phyloP scores from a whole-genome alignment of 2,113 vertebrate species.

The Mobula birostris region DNA sequence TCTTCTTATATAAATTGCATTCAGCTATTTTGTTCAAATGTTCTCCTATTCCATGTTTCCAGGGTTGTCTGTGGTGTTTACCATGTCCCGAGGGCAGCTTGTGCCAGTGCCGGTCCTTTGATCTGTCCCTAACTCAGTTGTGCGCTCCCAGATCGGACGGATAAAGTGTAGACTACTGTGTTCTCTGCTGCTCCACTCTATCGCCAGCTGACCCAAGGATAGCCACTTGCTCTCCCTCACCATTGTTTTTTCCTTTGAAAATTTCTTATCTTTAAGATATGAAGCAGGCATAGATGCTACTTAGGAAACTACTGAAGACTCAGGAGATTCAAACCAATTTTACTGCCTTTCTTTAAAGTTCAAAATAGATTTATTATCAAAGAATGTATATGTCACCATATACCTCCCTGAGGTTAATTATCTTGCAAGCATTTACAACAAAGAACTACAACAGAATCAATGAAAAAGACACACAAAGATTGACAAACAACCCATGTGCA shows the following conservation, averaged over 20 bases:
- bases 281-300: background rate
- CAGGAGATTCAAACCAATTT: background rate
- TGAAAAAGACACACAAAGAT: too few species aligned
- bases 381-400: too few species aligned
- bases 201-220: background rate
- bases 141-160: background rate
- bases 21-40: background rate
- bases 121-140: background rate
- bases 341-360: background rate
- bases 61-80: background rate
- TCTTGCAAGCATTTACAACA: too few species aligned
- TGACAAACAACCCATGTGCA: too few species aligned
- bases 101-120: background rate
- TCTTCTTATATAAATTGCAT: background rate
- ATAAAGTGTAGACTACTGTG: background rate
- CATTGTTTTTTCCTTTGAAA: background rate
- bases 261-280: background rate
- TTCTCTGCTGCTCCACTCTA: background rate
- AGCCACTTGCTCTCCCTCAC: background rate
- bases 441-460: too few species aligned
- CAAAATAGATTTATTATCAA: too few species aligned
- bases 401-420: too few species aligned
- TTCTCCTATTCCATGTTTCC: background rate
- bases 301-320: background rate
- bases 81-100: background rate